These are phyloP conservation scores for Camponotus fellah DNA, from an alignment of 2,888 invertebrate species.

Conservation along the genomic window DNA sequence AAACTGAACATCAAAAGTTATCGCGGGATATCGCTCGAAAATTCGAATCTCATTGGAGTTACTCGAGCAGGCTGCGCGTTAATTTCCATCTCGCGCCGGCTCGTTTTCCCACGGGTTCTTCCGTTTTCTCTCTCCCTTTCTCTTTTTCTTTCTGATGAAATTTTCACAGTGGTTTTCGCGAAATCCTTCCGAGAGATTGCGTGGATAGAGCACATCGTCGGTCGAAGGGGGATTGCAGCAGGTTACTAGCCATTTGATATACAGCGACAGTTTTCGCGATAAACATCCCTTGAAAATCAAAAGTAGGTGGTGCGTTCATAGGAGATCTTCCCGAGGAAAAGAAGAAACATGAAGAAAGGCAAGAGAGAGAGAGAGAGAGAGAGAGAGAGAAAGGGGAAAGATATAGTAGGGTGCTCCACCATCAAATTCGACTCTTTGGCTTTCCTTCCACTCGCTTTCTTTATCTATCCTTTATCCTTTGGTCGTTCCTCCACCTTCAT, in stretches of 20 bases:
- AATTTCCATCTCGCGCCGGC: constrained; percentile 35
- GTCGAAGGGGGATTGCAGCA: not conserved
- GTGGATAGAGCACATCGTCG: constrained; percentile 31
- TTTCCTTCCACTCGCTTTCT: constrained; percentile 41
- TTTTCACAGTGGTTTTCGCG: constrained; percentile 63
- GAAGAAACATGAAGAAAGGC: not conserved
- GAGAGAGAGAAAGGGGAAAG: not conserved
- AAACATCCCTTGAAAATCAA: constrained; percentile 71
- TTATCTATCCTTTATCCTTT: constrained; percentile 22
- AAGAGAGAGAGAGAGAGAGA: not conserved
- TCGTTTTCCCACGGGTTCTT: constrained; percentile 34
- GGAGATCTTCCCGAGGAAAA: constrained; percentile 18
- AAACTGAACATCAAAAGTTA: constrained; percentile 52
- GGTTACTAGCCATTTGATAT: constrained; percentile 55
- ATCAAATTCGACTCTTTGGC: constrained; percentile 66
- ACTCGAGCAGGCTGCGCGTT: constrained; percentile 32
- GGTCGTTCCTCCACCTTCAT: constrained; percentile 28
- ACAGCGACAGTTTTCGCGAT: constrained; percentile 46
- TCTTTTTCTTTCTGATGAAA: constrained; percentile 61
- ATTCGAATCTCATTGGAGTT: constrained; percentile 42
- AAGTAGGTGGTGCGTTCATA: constrained; percentile 55
- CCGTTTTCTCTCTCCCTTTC: constrained; percentile 47
- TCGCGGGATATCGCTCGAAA: constrained; percentile 51
- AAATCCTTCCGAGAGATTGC: constrained; percentile 13
- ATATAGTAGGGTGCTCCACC: constrained; percentile 21